Evolutionary conservation across 2,888 invertebrate species (phyloP), one percentile per base, ranked within the genome.

Genomic region (Sisyra terminalis): DNA sequence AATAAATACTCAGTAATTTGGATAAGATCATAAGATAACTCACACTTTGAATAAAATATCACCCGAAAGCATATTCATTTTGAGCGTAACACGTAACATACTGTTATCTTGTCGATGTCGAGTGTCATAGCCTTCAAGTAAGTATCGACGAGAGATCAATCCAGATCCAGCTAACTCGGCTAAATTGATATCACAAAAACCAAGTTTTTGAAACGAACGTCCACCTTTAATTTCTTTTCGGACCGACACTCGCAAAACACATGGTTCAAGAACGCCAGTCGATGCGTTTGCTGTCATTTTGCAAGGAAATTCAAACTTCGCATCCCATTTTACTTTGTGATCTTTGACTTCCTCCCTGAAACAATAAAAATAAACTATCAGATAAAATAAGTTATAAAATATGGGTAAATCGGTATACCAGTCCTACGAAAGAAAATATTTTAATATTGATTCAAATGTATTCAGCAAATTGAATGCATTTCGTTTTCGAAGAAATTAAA

Each of bases 11-110:
- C 18, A 2, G 10, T 36, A 5, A 2, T 4, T 7, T 37, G 17
- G 18, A 17, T 16, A 4, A 18, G 2, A 18, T 5, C 1, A 4
- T 2, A 16, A 36, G 18, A 37, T n/a, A 10, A 37, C 88, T 76
- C 64, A 94, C 94, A 90, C 92, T 83, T 96, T 93, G 62, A 97
- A 97, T 50, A 93, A 78, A 51, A 94, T 90, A 67, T 97, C 97
- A 39, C 96, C 93, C 38, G 88, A 85, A 51, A 90, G 76, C 78
- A 96, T 87, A 56, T 85, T 86, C 85, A 96, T 88, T 59, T 81
- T 79, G 54, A 94, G 84, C 51, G 85, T 77, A 53, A 94, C 80
- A 56, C 84, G 75, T 51, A 97, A 75, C 75, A 89, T 90, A 50
- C 94, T 93, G 70, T 97, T 97, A 67, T 97, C 96, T 63, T 92